These are phyloP conservation scores for Bubo scandiacus DNA, from an alignment of 2,113 vertebrate genomes.

Conservation along the genomic window DNA sequence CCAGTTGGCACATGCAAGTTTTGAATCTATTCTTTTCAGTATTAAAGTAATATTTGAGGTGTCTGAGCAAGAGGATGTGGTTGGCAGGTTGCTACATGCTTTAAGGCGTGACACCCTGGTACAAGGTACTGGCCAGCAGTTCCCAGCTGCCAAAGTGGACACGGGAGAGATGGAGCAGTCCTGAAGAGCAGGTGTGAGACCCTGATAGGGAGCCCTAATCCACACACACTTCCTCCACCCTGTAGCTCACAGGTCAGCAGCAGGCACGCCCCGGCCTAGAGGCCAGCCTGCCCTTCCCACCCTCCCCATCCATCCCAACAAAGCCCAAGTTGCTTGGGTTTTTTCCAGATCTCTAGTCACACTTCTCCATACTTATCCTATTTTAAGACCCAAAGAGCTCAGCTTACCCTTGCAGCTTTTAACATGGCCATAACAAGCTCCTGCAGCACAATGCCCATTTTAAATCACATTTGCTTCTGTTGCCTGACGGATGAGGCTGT, in stretches of 20 bases:
- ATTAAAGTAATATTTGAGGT: not conserved
- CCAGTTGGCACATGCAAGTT: not conserved
- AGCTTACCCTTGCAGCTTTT: not conserved
- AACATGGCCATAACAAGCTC: not conserved
- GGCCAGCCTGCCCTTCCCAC: not conserved
- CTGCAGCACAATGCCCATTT: not conserved
- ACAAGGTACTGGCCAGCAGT: not conserved
- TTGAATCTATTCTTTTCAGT: not conserved
- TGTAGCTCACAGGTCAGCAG: rapidly evolving
- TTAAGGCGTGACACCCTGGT: not conserved
- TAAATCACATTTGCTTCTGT: not conserved
- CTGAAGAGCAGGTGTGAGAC: not conserved
- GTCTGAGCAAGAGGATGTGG: not conserved
- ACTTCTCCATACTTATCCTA: not conserved
- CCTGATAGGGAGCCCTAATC: not conserved
- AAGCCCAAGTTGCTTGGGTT: rapidly evolving
- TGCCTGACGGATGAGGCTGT: not conserved
- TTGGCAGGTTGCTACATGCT: not conserved
- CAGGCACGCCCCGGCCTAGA: not conserved
- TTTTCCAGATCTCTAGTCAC: not conserved
- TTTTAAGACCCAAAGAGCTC: not conserved
- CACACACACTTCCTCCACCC: not conserved
- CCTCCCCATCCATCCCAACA: not conserved
- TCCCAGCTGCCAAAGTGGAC: not conserved
- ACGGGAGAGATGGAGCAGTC: not conserved